These are phyloP conservation scores for Halictus rubicundus DNA, from an alignment of 1,140 invertebrate species.

Conservation along the genomic window DNA sequence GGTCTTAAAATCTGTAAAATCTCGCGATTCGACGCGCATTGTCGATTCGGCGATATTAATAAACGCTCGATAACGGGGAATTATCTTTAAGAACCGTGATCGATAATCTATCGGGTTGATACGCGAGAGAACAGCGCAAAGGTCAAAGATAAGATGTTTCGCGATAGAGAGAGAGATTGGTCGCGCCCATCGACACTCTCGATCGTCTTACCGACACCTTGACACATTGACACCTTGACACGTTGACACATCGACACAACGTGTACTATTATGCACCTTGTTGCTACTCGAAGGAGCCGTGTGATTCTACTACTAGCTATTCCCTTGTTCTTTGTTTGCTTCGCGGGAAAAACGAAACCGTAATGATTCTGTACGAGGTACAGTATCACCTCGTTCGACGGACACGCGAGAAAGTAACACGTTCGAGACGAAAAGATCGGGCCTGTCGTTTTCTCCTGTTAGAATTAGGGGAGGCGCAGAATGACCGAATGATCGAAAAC, in stretches of 20 bases:
- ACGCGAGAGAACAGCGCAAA: background rate
- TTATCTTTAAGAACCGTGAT: background rate
- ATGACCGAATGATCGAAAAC: too few relatives aligned
- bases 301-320: background rate
- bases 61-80: conserved; percentile 1
- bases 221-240: background rate
- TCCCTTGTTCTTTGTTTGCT: background rate
- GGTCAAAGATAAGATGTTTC: background rate
- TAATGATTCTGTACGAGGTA: too few relatives aligned
- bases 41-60: too few relatives aligned
- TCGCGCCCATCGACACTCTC: too few relatives aligned
- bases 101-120: background rate
- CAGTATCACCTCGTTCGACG: too few relatives aligned
- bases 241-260: background rate
- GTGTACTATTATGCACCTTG: background rate
- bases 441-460: too few relatives aligned
- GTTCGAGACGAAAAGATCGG: too few relatives aligned
- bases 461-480: too few relatives aligned
- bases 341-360: background rate
- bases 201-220: background rate
- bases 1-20: too few relatives aligned
- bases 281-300: too few relatives aligned
- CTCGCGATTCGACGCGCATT: background rate
- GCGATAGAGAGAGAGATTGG: background rate
- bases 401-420: too few relatives aligned